Evolutionary conservation across 2,888 invertebrate genomes (phyloP), one percentile per base, ranked within the genome.

Genomic region (Molorchus minor): DNA sequence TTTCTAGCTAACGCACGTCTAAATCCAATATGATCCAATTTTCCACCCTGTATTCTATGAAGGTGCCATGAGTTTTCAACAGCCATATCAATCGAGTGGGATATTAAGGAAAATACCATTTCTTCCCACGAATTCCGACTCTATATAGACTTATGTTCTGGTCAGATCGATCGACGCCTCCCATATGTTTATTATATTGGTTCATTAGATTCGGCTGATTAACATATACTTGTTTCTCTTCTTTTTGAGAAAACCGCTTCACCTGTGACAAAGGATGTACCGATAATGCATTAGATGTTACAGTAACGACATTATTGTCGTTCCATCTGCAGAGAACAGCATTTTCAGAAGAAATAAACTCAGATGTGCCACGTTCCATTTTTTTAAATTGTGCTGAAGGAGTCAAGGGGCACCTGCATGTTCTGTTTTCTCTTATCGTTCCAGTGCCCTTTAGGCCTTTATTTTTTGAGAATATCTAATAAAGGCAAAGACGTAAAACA

Each of bases 21-120:
- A 52, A 71, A 72, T 12, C 49, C 25, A 40, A 72, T 33, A 41
- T 72, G 71, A 40, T 72, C 66, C 35, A 68, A 43, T 56, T 61
- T 65, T 17, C 67, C 71, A 36, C 63, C 67, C 55, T 56, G 29
- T 15, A 49, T 33, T 41, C 64, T 58, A 45, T 70, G 60, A 16
- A 71, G 29, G 36, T 64, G 65, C 69, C 70, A 68, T 8, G 66
- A 53, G 51, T 72, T 75, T 36, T 70, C 72, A 47, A 54, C 58
- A 17, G 64, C 65, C 61, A 64, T 62, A 57, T 71, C 68, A 21
- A 72, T 20, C 33, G 35, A 55, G 30, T 71, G 63, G 29, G 56
- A 41, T 35, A 72, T 49, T 15, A 72, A 46, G 67, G 64, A 49
- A 72, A 70, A 60, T 74, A 72, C 67, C 69, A 70, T 29, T 73